Percentiles rank a stretch among this genome's conserved stretches.
Conservation (phyloP, 2,113 vertebrate genomes). For the Mirza zaza region DNA sequence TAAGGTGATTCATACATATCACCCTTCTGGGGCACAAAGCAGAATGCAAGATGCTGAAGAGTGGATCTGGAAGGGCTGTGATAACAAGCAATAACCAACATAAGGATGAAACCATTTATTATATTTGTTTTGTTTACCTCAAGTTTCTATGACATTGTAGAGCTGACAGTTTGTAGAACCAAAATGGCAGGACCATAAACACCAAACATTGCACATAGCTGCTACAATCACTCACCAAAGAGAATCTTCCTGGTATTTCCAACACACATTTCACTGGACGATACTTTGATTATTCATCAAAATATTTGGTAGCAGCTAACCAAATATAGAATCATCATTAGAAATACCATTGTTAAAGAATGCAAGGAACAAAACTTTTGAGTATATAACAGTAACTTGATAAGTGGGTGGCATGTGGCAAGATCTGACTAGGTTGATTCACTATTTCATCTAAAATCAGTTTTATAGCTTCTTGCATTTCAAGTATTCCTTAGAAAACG, state of each 20-base stretch:
- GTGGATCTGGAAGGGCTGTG: background rate
- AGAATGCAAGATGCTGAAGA: background rate
- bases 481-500: constrained; percentile 50
- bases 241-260: constrained; percentile 43
- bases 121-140: background rate
- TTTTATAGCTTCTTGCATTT: constrained; percentile 53
- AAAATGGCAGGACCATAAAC: background rate
- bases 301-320: constrained; percentile 47
- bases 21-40: background rate
- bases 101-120: background rate
- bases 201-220: background rate
- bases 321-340: constrained; percentile 58
- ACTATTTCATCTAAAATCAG: constrained; percentile 48
- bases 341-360: constrained; percentile 45
- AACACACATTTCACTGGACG: constrained; percentile 10
- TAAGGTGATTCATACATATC: background rate
- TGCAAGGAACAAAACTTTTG: constrained; percentile 37
- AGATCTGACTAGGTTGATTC: constrained; percentile 55
- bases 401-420: constrained; percentile 44
- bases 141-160: background rate
- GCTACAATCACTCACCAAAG: background rate
- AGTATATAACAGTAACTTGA: constrained; percentile 19
- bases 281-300: constrained; percentile 50
- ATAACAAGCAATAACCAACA: background rate
- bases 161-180: background rate